Percentiles rank a stretch among this genome's conserved stretches.
phyloP scores from a whole-genome alignment of 2,797 vertebrate species.

The Siniperca obscura region DNA sequence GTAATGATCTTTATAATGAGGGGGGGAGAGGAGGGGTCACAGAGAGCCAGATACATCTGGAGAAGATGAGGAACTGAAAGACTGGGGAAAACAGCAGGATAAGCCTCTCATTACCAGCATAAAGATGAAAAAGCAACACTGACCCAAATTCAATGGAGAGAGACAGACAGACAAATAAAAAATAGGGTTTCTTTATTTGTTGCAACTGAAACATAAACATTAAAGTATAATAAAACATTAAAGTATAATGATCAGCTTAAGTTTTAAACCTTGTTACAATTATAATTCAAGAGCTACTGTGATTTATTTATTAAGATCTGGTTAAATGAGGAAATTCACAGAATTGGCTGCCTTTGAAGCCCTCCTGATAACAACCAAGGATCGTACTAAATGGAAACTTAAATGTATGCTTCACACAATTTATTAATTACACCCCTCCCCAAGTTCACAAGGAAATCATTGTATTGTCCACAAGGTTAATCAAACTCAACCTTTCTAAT shows the following conservation, averaged over 20 bases:
- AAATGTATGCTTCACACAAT: neutral
- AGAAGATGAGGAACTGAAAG: constrained; percentile 3
- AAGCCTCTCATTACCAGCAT: constrained; percentile 21
- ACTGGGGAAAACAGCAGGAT: neutral
- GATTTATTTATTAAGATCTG: neutral
- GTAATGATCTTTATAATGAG: constrained; percentile 59
- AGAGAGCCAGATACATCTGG: constrained; percentile 5
- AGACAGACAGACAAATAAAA: constrained; percentile 18
- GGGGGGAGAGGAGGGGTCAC: constrained; percentile 39
- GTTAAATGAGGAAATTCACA: neutral
- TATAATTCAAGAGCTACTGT: neutral
- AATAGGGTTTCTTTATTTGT: neutral
- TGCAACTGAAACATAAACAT: neutral
- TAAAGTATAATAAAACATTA: neutral
- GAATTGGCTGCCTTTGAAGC: neutral
- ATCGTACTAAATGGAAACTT: neutral
- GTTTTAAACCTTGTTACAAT: neutral
- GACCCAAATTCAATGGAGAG: constrained; percentile 1
- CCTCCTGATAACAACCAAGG: neutral
- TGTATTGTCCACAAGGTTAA: neutral
- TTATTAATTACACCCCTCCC: no score
- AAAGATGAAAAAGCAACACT: constrained; percentile 4
- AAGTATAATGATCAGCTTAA: neutral
- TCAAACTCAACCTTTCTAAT: neutral
- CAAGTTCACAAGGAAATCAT: no score